Conservation (phyloP, 2,888 invertebrate species). For the Volucella bombylans region DNA sequence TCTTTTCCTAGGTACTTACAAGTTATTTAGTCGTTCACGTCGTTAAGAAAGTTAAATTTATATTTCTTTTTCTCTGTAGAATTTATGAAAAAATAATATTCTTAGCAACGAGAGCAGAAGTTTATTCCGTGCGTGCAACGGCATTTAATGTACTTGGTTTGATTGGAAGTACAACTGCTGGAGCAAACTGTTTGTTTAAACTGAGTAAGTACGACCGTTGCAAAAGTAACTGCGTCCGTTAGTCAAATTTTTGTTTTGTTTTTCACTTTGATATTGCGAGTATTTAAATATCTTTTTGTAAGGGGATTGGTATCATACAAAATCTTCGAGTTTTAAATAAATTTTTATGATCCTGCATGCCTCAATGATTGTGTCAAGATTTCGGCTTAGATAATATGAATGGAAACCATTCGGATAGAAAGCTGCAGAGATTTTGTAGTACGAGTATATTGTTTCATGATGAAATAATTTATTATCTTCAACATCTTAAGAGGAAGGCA, state of each 20-base stretch:
- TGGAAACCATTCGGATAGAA: too few species aligned
- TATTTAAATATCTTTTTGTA: not conserved
- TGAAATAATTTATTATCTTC: too few species aligned
- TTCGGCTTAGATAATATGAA: too few species aligned
- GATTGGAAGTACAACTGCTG: slow-evolving; percentile 91
- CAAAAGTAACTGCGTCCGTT: not conserved
- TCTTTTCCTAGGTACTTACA: slow-evolving; percentile 78
- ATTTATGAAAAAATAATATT: slow-evolving; percentile 83
- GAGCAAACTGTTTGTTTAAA: slow-evolving; percentile 90
- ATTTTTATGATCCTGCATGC: too few species aligned
- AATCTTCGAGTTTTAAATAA: too few species aligned
- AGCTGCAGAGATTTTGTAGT: too few species aligned
- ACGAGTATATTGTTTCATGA: too few species aligned
- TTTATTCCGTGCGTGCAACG: slow-evolving; percentile 94
- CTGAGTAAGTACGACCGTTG: slow-evolving; percentile 83
- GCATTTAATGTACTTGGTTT: slow-evolving; percentile 92
- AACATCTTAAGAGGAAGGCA: too few species aligned
- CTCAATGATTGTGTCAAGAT: too few species aligned
- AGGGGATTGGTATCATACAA: too few species aligned
- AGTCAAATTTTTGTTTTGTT: not conserved
- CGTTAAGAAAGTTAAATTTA: not conserved
- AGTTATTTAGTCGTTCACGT: not conserved
- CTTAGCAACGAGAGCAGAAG: slow-evolving; percentile 90
- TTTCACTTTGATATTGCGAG: not conserved
- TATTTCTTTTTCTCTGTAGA: slow-evolving; percentile 73